Base-by-base conservation (phyloP, 2,888 invertebrate genomes). In the Resseliella maxima region DNA sequence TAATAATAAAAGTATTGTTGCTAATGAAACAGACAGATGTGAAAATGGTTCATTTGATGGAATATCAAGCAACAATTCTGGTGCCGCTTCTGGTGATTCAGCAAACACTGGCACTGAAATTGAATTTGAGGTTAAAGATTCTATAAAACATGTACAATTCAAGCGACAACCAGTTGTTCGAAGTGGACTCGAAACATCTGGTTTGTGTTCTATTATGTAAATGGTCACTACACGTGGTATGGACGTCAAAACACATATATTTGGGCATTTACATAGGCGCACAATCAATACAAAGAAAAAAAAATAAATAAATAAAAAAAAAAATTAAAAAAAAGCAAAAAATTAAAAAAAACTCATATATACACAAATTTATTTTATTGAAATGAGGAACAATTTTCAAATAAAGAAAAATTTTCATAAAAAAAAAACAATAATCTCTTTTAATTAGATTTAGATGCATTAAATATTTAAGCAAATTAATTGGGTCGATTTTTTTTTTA, bases 201-300 rank as follows among this genome's bases (percentile, higher is more conserved):
- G 96, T 45, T 92, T 97, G 88, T 97, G 97, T 92, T 94, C 95
- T 86, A 95, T 97, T 88, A 96, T 96, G 96, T 96, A 91, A 92
- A 89, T 88, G 88, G 10, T 27, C 3, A 24, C 24, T n/a, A 41
- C 24, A 2, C 27, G 15, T 24, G 59, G 5, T 59, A 31, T 72
- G 6, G 0, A 1, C 15, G 2, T 31, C 35, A 35, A 72, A 31
- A 31, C 27, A 72, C 31, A 72, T 15, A 72, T 35, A 59, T 3
- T 2, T 24, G 35, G 24, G 24, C 59, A 59, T 27, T 50, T 50
- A 59, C 27, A 59, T 12, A 59, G 3, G 15, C 59, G 27, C 27
- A 2, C 50, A 50, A 50, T 2, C 50, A 15, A 50, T 18, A 72
- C 35, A 72, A 35, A 31, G 0, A 2, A 24, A 59, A 59, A 6